These are phyloP conservation scores for Ctenoplectra terminalis DNA, from an alignment of 1,140 invertebrate species.

Conservation along the genomic window DNA sequence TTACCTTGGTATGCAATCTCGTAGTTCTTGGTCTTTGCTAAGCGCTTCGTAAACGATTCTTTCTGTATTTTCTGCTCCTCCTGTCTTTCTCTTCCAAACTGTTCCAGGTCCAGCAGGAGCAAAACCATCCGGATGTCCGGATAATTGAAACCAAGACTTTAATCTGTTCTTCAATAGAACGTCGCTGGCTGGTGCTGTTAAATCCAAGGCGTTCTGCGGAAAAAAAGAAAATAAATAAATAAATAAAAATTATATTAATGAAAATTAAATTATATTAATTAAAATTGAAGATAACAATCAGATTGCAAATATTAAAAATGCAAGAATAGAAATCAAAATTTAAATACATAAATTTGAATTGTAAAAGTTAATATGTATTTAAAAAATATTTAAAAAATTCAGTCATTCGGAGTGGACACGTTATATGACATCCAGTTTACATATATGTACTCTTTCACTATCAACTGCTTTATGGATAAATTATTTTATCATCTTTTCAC, in stretches of 20 bases:
- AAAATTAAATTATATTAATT: neutral
- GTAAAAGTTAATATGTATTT: neutral
- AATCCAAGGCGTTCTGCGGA: constrained; percentile 95
- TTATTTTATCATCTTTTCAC: too few relatives aligned
- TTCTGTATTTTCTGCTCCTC: constrained; percentile 89
- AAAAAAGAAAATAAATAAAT: constrained; percentile 23
- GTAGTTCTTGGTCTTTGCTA: constrained; percentile 88
- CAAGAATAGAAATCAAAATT: neutral
- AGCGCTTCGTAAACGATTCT: constrained; percentile 91
- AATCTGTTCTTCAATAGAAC: constrained; percentile 90
- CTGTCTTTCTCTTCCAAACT: constrained; percentile 94
- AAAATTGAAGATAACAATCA: neutral
- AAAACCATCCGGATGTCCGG: constrained; percentile 96
- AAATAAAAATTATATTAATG: neutral
- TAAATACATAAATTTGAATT: neutral
- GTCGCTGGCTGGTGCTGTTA: constrained; percentile 95
- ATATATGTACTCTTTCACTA: too few relatives aligned
- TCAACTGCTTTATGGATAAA: too few relatives aligned
- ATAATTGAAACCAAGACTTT: constrained; percentile 95
- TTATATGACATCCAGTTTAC: too few relatives aligned
- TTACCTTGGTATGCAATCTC: constrained; percentile 90
- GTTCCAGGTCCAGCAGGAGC: constrained; percentile 96
- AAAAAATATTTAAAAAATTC: too few relatives aligned
- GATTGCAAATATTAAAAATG: neutral
- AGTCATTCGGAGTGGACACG: too few relatives aligned